Conservation (phyloP, 1,140 invertebrate genomes). For the Halictus rubicundus region DNA sequence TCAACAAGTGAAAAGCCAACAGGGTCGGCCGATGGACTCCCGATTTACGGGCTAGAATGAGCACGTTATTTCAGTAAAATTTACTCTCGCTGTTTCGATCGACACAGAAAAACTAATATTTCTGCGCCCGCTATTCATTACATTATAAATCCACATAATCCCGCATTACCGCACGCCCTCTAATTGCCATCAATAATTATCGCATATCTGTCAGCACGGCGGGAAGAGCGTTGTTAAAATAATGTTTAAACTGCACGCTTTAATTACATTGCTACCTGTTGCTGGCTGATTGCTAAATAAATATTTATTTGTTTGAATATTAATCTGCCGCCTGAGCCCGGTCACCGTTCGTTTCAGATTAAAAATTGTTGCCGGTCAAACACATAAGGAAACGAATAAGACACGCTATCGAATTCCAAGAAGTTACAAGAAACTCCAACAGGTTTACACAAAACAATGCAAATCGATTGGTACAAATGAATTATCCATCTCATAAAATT, state of each 20-base stretch:
- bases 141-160: conserved; percentile 68
- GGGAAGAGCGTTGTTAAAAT: conserved; percentile 63
- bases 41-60: conserved; percentile 45
- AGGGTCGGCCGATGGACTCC: conserved; percentile 29
- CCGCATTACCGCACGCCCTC: conserved; percentile 62
- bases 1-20: conserved; percentile 43
- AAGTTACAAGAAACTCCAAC: not conserved
- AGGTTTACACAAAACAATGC: not conserved
- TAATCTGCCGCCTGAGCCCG: conserved; percentile 52
- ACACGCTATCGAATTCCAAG: not conserved
- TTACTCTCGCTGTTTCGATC: conserved; percentile 53
- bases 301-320: conserved; percentile 69
- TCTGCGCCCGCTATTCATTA: conserved; percentile 63
- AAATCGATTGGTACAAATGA: not conserved
- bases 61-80: conserved; percentile 63
- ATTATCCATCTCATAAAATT: not conserved
- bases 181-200: conserved; percentile 68
- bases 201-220: conserved; percentile 59
- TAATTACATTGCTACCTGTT: conserved; percentile 68
- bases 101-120: conserved; percentile 65
- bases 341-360: conserved; percentile 22
- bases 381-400: not conserved
- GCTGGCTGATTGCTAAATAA: conserved; percentile 67
- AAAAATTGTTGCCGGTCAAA: conserved; percentile 34
- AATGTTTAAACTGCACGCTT: conserved; percentile 67